These are phyloP conservation scores for Hiodon tergisus DNA, from an alignment of 2,113 vertebrate genomes.

Conservation along the genomic window DNA sequence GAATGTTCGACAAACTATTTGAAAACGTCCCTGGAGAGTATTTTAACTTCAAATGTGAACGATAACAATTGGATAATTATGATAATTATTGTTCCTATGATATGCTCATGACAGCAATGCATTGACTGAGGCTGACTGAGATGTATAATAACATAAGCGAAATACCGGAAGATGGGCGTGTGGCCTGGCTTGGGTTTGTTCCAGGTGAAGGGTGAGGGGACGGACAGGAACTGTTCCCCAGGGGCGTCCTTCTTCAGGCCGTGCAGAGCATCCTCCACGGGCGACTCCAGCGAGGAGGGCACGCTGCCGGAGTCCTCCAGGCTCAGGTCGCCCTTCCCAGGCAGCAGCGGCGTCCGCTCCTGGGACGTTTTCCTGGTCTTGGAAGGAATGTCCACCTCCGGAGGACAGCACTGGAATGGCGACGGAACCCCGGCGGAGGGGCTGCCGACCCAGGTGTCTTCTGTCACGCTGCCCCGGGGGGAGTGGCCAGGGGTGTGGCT, in stretches of 20 bases:
- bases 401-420: conserved; percentile 65
- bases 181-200: conserved; percentile 87
- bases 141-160: background rate
- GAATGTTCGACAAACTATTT: too few relatives aligned
- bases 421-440: conserved; percentile 57
- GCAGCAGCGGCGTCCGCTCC: conserved; percentile 64
- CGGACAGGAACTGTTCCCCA: conserved; percentile 85
- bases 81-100: background rate
- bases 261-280: conserved; percentile 64
- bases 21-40: too few relatives aligned
- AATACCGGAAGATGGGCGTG: conserved; percentile 85
- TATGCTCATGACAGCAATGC: background rate
- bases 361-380: conserved; percentile 90
- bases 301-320: conserved; percentile 67
- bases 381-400: conserved; percentile 83
- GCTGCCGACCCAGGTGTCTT: conserved; percentile 78
- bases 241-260: conserved; percentile 75
- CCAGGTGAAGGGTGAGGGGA: conserved; percentile 88
- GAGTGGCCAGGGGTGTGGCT: conserved; percentile 80
- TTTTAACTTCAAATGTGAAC: too few relatives aligned
- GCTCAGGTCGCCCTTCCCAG: conserved; percentile 70
- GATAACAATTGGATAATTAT: too few relatives aligned
- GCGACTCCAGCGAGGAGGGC: conserved; percentile 66
- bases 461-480: conserved; percentile 82
- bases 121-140: background rate